These are phyloP conservation scores for Odontophorus gujanensis DNA, from an alignment of 2,113 vertebrate species.

Conservation along the genomic window DNA sequence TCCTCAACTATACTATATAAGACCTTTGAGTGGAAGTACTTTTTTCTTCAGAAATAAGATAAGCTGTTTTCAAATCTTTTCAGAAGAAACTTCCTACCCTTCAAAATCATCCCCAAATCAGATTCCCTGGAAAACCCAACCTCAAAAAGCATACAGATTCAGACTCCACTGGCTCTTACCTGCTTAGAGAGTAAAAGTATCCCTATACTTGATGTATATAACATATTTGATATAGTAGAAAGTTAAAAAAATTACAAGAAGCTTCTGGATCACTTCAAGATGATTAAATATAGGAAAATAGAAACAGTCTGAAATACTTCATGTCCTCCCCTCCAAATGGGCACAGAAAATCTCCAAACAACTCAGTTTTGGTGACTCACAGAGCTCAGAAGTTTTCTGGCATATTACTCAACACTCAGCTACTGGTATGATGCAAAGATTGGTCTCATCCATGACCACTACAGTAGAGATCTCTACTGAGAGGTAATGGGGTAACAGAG, in stretches of 20 bases:
- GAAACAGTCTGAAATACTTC: not conserved
- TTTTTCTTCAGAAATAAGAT: not conserved
- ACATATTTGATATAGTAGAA: not conserved
- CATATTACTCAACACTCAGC: constrained; percentile 50
- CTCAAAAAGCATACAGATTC: not conserved
- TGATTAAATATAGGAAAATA: not conserved
- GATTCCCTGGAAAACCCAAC: not conserved
- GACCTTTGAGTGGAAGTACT: not conserved
- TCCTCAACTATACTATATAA: not conserved
- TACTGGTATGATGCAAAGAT: not conserved
- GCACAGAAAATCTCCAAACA: not conserved
- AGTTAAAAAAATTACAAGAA: not conserved
- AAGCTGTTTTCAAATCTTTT: not conserved
- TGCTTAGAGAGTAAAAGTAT: not conserved
- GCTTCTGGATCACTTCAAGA: not conserved
- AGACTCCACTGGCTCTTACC: not conserved
- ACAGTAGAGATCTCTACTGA: not conserved
- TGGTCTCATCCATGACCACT: not conserved
- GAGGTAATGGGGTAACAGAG: not conserved
- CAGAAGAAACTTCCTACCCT: not conserved
- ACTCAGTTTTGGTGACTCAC: constrained; percentile 20
- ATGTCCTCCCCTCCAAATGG: not conserved
- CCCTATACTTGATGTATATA: not conserved
- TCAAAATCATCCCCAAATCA: not conserved
- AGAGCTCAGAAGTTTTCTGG: constrained; percentile 32